Base-by-base conservation (phyloP, 2,797 vertebrate genomes). In the Chaenodraco wilsoni region DNA sequence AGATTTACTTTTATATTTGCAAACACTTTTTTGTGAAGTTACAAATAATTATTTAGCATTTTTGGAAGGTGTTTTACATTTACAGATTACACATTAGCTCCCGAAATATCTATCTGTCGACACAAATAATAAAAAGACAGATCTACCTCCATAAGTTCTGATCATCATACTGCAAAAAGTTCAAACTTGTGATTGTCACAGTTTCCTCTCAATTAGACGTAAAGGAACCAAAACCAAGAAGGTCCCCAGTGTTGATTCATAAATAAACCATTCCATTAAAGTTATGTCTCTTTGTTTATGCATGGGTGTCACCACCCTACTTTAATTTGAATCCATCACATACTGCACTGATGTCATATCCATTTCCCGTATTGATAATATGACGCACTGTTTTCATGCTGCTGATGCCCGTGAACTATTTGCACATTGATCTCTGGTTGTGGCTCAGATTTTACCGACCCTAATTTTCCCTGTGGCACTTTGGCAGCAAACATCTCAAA, bases 401-500 rank as follows among this genome's bases (percentile, higher is more conserved):
- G 40, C 41, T 51, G 17, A 33, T 62, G 50, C 5, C 37, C 46
- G 52, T 54, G 19, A 16, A 23, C 48, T 50, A 1, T 50, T 62
- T 6, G 4, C 44, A 21, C 51, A 21, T 52, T 79, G 69, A 58
- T 52, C 23, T 71, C 41, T 62, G 37, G 11, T 37, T 49, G 13
- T 2, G 45, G 11, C 43, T 57, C 55, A 9, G 13, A 74, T 79
- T 27, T 27, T 27, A 27, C 68, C 65, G 41, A 60, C 19, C 54
- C 2, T 3, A 50, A 51, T 55, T 50, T 55, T 58, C 37, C n/a
- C 19, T 7, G 13, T 48, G 27, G 58, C 45, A 17, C 3, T 60
- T 23, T 58, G 55, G 31, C n/a, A 61, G 31, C 50, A 66, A 67
- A 78, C 62, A 43, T 37, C 27, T 5, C 0, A 12, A n/a, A 71